Percentiles rank a stretch among this genome's conserved stretches.
phyloP scores from a whole-genome alignment of 1,140 invertebrate species.

The Globodera rostochiensis region DNA sequence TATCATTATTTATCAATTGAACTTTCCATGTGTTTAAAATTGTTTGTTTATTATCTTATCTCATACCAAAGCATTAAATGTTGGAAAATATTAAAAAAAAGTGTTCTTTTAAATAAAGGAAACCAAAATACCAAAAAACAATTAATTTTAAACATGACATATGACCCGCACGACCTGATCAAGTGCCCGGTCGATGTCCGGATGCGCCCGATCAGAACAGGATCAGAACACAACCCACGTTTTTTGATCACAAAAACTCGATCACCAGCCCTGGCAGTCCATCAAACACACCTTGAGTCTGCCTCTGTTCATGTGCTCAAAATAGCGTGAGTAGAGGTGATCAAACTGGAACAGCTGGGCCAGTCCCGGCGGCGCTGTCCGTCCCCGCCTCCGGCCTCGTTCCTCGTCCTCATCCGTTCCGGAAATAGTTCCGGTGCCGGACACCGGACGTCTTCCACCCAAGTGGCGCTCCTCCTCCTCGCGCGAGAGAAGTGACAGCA shows the following conservation, averaged over 20 bases:
- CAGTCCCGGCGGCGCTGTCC: background rate
- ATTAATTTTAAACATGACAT: no score
- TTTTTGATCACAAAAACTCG: no score
- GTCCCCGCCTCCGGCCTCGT: background rate
- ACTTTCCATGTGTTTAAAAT: background rate
- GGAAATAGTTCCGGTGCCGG: background rate
- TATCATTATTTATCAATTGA: constrained; percentile 11
- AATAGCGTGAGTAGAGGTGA: constrained; percentile 43
- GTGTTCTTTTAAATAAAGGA: no score
- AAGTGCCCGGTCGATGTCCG: no score
- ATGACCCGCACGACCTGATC: no score
- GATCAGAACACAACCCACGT: no score
- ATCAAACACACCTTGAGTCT: constrained; percentile 32
- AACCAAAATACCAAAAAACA: no score
- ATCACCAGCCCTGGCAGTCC: no score
- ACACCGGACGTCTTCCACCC: constrained; percentile 1
- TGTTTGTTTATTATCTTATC: constrained; percentile 15
- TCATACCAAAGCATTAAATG: background rate
- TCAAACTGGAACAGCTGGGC: constrained; percentile 47
- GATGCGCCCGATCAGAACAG: no score
- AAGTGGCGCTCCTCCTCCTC: constrained; percentile 14
- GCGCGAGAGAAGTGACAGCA: constrained; percentile 24
- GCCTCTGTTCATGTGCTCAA: constrained; percentile 53
- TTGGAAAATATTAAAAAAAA: constrained; percentile 2
- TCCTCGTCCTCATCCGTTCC: background rate